A percentile compares a stretch with the other conserved stretches of the same genome.
These are phyloP conservation scores for Euphydryas editha DNA, from an alignment of 2,888 invertebrate species.

Conservation along the genomic window DNA sequence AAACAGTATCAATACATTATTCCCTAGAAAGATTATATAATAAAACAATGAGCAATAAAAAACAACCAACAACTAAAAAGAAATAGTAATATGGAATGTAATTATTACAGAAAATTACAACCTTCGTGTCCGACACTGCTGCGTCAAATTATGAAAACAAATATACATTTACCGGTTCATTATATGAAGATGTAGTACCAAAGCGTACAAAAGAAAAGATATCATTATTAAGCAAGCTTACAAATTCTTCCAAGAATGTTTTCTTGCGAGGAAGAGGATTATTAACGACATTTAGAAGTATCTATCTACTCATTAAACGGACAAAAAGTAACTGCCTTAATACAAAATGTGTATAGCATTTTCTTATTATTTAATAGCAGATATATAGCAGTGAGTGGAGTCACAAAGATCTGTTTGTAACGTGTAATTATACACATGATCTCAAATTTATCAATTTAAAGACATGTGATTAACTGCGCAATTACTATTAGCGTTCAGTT, in stretches of 20 bases:
- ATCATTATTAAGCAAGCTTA: slow-evolving; percentile 25
- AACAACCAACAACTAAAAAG: slow-evolving; percentile 10
- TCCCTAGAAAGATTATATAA: neutral
- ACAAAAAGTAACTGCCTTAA: neutral
- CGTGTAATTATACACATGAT: slow-evolving; percentile 13
- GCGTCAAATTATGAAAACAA: slow-evolving; percentile 37
- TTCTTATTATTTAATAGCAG: slow-evolving; percentile 4
- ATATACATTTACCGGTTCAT: slow-evolving; percentile 24
- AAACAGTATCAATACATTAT: neutral
- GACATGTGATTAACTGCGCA: slow-evolving; percentile 35
- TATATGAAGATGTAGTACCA: slow-evolving; percentile 16
- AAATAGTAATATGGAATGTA: slow-evolving; percentile 28
- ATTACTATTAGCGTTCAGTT: slow-evolving; percentile 31
- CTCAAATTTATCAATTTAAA: slow-evolving; percentile 32
- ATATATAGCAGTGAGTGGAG: slow-evolving; percentile 2
- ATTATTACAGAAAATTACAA: slow-evolving; percentile 41
- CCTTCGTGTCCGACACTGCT: slow-evolving; percentile 18
- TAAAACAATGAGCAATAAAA: slow-evolving; percentile 12
- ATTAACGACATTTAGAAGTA: slow-evolving; percentile 10
- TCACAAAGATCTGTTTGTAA: neutral
- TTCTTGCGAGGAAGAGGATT: slow-evolving; percentile 5
- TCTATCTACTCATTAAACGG: slow-evolving; percentile 7
- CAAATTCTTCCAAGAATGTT: slow-evolving; percentile 11
- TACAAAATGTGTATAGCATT: neutral
- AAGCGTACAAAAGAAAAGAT: slow-evolving; percentile 13